Conservation (phyloP, 2,797 vertebrate species). For the Margarornis squamiger region DNA sequence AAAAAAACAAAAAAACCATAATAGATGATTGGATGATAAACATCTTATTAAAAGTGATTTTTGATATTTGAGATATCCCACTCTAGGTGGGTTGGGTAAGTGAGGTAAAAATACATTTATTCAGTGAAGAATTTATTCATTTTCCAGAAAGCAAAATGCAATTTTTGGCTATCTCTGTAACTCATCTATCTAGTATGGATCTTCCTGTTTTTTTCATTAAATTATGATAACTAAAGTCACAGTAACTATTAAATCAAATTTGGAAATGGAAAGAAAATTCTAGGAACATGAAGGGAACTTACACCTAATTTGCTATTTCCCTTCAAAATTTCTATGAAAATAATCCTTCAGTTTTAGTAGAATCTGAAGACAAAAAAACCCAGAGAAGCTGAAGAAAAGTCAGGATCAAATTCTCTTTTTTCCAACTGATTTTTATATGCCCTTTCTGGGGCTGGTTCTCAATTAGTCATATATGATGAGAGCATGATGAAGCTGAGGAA, state of each 20-base stretch:
- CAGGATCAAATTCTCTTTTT: neutral
- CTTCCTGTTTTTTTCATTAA: neutral
- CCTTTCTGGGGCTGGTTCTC: neutral
- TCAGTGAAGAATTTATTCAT: neutral
- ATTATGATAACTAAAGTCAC: neutral
- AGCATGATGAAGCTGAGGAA: neutral
- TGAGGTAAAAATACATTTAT: neutral
- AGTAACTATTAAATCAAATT: neutral
- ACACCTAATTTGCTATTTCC: neutral
- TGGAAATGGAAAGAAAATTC: neutral
- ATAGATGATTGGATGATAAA: neutral
- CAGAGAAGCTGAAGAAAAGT: neutral
- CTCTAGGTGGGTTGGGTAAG: neutral
- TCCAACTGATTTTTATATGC: neutral
- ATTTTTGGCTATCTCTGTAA: neutral
- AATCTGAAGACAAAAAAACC: neutral
- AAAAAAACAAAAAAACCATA: too few relatives aligned
- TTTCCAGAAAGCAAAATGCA: neutral
- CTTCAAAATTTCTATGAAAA: neutral
- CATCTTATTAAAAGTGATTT: neutral
- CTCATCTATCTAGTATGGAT: neutral
- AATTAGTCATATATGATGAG: neutral
- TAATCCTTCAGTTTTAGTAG: neutral
- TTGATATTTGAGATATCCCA: neutral
- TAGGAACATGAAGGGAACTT: neutral